Conservation (phyloP, 2,113 vertebrate genomes). For the Rallus limicola region DNA sequence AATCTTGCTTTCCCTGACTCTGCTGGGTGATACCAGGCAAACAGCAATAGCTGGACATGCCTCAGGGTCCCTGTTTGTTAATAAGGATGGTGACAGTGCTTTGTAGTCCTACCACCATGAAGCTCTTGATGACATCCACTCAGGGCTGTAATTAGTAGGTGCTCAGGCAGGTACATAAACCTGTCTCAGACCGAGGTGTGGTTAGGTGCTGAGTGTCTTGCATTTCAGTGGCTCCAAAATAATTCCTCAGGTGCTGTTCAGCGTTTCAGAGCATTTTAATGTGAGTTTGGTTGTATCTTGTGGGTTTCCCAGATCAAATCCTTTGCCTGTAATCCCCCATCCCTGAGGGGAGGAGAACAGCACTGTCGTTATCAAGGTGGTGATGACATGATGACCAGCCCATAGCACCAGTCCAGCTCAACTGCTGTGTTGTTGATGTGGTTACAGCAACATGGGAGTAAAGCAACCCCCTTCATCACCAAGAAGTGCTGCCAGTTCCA, state of each 20-base stretch:
- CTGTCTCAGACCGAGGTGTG: not conserved
- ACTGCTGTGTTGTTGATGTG: not conserved
- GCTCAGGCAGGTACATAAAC: not conserved
- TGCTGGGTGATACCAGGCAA: not conserved
- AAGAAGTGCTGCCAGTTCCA: not conserved
- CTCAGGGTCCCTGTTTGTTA: not conserved
- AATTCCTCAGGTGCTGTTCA: not conserved
- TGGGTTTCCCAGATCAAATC: not conserved
- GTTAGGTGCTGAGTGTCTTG: not conserved
- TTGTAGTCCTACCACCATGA: rapidly evolving
- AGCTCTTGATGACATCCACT: not conserved
- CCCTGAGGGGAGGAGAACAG: not conserved
- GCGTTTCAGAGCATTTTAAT: not conserved
- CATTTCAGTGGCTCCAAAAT: not conserved
- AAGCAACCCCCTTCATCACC: not conserved
- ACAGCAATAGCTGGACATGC: not conserved
- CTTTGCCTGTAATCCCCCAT: not conserved
- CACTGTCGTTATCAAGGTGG: not conserved
- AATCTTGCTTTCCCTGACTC: not conserved
- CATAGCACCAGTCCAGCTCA: rapidly evolving
- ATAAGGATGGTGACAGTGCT: not conserved
- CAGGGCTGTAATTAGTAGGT: not conserved
- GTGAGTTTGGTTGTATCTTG: not conserved
- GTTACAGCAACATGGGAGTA: not conserved
- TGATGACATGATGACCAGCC: not conserved